These are phyloP conservation scores for Bombus haemorrhoidalis DNA, from an alignment of 1,140 invertebrate genomes.

Conservation along the genomic window DNA sequence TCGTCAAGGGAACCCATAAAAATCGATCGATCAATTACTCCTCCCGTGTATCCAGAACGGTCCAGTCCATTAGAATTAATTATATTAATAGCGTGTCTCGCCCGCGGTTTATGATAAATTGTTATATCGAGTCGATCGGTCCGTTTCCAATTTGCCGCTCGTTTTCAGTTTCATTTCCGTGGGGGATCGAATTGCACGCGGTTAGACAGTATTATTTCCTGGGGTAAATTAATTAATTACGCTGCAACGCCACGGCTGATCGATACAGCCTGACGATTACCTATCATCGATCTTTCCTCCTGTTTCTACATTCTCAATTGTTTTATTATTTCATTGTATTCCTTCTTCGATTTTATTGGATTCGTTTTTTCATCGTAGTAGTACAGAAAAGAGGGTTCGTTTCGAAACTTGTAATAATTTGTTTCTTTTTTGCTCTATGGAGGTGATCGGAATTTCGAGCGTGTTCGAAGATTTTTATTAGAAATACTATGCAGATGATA, in stretches of 20 bases:
- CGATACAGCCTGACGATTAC: constrained; percentile 37
- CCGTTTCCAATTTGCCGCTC: constrained; percentile 48
- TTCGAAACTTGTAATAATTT: neutral
- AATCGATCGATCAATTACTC: constrained; percentile 59
- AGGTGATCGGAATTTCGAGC: no score
- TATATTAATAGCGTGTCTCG: constrained; percentile 59
- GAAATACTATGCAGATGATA: no score
- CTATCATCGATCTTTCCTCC: neutral
- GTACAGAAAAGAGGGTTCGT: neutral
- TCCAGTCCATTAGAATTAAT: constrained; percentile 65
- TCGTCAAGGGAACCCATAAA: neutral
- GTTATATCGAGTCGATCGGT: constrained; percentile 44
- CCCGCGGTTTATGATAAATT: constrained; percentile 52
- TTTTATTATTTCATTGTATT: no score
- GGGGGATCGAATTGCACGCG: constrained; percentile 38
- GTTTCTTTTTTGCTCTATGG: no score
- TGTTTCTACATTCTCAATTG: neutral
- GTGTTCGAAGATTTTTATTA: no score
- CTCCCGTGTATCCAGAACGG: neutral
- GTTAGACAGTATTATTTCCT: constrained; percentile 58
- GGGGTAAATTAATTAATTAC: constrained; percentile 66
- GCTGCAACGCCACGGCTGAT: constrained; percentile 2
- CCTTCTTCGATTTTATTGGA: neutral
- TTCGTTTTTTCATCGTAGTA: no score
- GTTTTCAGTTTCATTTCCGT: constrained; percentile 51